A percentile compares a stretch with the other conserved stretches of the same genome.
Evolutionary conservation across 2,797 vertebrate species (phyloP).

Genomic region (Tamandua tetradactyla): DNA sequence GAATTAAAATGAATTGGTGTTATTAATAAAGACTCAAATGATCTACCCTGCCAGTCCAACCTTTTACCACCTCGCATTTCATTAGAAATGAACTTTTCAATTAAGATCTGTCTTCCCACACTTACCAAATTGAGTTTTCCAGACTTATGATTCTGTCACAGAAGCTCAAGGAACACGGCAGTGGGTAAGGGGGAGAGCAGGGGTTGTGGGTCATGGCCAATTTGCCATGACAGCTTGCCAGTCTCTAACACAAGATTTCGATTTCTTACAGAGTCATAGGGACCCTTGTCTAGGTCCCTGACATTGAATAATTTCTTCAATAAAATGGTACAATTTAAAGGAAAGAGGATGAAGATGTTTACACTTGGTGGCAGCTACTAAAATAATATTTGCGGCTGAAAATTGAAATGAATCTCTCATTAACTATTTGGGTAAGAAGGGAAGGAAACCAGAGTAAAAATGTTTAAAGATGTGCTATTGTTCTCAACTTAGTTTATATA

Average conservation of each 20-base stretch:
- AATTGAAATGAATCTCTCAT: constrained; percentile 71
- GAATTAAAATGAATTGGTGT: constrained; percentile 87
- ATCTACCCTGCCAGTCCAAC: constrained; percentile 84
- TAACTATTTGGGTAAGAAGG: constrained; percentile 72
- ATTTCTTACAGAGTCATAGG: constrained; percentile 65
- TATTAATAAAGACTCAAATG: constrained; percentile 86
- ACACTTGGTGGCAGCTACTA: constrained; percentile 68
- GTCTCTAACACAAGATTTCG: constrained; percentile 64
- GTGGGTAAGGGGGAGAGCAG: not conserved
- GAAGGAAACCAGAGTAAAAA: constrained; percentile 66
- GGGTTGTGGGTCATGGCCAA: constrained; percentile 23
- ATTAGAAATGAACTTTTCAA: constrained; percentile 85
- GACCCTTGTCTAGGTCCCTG: constrained; percentile 72
- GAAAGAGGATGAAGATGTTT: constrained; percentile 76
- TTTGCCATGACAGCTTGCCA: constrained; percentile 69
- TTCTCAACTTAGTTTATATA: constrained; percentile 52
- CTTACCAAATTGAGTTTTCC: constrained; percentile 82
- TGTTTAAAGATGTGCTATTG: constrained; percentile 66
- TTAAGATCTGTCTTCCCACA: constrained; percentile 81
- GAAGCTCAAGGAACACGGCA: constrained; percentile 66
- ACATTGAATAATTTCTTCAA: constrained; percentile 79
- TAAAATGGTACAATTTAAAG: constrained; percentile 68
- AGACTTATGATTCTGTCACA: constrained; percentile 70
- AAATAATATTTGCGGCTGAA: constrained; percentile 74
- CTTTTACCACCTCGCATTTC: constrained; percentile 83